These are phyloP conservation scores for Oryzias dopingdopingensis DNA, from an alignment of 2,797 vertebrate species.

Conservation along the genomic window DNA sequence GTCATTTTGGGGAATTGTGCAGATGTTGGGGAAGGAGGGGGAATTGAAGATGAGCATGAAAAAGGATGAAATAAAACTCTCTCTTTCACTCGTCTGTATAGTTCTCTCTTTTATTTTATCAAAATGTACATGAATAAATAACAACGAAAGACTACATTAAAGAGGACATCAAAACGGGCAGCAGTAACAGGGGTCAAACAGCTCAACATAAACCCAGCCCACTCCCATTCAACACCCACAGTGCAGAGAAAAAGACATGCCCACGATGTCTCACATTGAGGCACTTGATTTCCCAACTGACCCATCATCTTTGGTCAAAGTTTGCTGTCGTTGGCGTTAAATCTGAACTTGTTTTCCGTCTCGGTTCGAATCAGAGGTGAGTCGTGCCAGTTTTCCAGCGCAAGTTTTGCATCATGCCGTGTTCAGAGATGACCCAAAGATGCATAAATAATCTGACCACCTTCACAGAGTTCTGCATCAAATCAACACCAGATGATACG, in stretches of 20 bases:
- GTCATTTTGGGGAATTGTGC: conserved; percentile 20
- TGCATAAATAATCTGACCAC: conserved; percentile 59
- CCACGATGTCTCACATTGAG: conserved; percentile 76
- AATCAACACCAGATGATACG: conserved; percentile 70
- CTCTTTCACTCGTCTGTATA: conserved; percentile 28
- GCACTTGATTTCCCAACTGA: conserved; percentile 79
- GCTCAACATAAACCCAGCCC: conserved; percentile 60
- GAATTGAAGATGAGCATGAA: conserved; percentile 7
- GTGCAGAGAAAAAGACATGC: conserved; percentile 73
- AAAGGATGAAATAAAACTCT: conserved; percentile 16
- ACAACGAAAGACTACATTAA: conserved; percentile 77
- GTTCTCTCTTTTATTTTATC: conserved; percentile 67
- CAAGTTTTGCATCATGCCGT: conserved; percentile 21
- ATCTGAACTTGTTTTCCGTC: conserved; percentile 31
- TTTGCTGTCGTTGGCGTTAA: conserved; percentile 53
- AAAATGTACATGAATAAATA: conserved; percentile 72
- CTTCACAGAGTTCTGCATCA: conserved; percentile 52
- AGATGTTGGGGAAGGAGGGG: not conserved
- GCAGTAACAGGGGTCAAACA: conserved; percentile 71
- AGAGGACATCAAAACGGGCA: conserved; percentile 76
- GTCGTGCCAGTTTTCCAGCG: conserved; percentile 1
- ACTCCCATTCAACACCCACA: conserved; percentile 57
- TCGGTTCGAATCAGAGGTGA: conserved; percentile 27
- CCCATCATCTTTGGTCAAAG: conserved; percentile 78
- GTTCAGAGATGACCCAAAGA: conserved; percentile 64